A percentile compares a stretch with the other conserved stretches of the same genome.
These are phyloP conservation scores for Fissipunctia ypsillon DNA, from an alignment of 2,888 invertebrate genomes.

Conservation along the genomic window DNA sequence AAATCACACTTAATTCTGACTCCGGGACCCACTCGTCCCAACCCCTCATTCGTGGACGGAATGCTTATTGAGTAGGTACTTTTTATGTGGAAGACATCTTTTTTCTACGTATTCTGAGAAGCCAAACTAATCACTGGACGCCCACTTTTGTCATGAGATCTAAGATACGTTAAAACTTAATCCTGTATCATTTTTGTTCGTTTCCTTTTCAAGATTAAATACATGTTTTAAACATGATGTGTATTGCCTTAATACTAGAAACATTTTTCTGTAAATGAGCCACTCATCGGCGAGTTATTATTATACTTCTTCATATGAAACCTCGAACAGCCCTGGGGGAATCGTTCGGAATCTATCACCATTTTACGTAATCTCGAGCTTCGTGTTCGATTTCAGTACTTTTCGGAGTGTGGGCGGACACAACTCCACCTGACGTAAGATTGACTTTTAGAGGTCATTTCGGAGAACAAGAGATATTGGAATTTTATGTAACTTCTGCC, in stretches of 20 bases:
- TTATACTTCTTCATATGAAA: constrained; percentile 62
- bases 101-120: constrained; percentile 44
- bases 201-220: neutral
- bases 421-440: constrained; percentile 46
- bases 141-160: neutral
- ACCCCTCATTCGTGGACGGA: constrained; percentile 82
- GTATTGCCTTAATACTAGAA: constrained; percentile 29
- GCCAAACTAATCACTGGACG: constrained; percentile 16
- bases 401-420: constrained; percentile 49
- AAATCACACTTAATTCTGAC: constrained; percentile 87
- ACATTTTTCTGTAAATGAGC: constrained; percentile 56
- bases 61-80: constrained; percentile 79
- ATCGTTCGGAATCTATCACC: constrained; percentile 64
- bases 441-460: constrained; percentile 61
- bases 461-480: constrained; percentile 36
- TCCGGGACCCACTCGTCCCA: constrained; percentile 76
- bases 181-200: constrained; percentile 6
- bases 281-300: constrained; percentile 53
- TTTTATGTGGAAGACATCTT: constrained; percentile 65
- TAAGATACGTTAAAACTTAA: neutral
- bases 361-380: constrained; percentile 62
- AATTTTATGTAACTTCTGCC: constrained; percentile 42
- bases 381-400: constrained; percentile 43
- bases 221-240: constrained; percentile 20
- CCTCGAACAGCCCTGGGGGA: constrained; percentile 59